These are phyloP conservation scores for Procambarus clarkii DNA, from an alignment of 1,140 invertebrate species.

Conservation along the genomic window DNA sequence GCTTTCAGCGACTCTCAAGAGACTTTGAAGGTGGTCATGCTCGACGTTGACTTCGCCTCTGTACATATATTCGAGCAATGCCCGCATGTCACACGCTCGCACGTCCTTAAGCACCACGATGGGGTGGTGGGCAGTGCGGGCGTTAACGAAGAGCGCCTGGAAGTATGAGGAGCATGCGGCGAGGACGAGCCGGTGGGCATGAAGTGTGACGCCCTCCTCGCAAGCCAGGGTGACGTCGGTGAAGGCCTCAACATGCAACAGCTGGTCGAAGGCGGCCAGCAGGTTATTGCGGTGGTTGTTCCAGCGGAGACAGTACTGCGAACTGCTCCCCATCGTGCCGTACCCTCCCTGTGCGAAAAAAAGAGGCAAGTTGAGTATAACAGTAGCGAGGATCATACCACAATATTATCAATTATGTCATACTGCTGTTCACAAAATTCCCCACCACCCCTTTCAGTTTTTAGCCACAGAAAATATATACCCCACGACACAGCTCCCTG, in stretches of 20 bases:
- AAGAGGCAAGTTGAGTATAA: neutral
- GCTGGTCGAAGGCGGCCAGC: slow-evolving; percentile 91
- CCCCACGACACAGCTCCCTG: too few relatives aligned
- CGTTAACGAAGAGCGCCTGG: slow-evolving; percentile 87
- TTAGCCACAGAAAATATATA: too few relatives aligned
- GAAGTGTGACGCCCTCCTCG: slow-evolving; percentile 80
- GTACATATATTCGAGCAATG: slow-evolving; percentile 94
- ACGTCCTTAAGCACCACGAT: slow-evolving; percentile 94
- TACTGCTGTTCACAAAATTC: neutral
- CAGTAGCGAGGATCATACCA: neutral
- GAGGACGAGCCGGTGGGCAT: slow-evolving; percentile 87
- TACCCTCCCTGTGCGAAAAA: slow-evolving; percentile 30
- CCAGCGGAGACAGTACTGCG: slow-evolving; percentile 93
- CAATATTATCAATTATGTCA: neutral
- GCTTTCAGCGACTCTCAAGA: slow-evolving; percentile 88
- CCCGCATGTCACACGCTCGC: slow-evolving; percentile 88
- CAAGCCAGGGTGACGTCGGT: slow-evolving; percentile 73
- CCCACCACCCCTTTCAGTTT: too few relatives aligned
- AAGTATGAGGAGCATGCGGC: slow-evolving; percentile 92
- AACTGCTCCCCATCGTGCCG: slow-evolving; percentile 74
- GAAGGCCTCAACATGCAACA: slow-evolving; percentile 88
- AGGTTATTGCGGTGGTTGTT: slow-evolving; percentile 92
- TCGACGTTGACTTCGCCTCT: slow-evolving; percentile 92
- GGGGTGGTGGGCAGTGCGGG: slow-evolving; percentile 89
- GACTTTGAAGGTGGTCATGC: slow-evolving; percentile 86